Conservation (phyloP, 2,113 vertebrate genomes). For the Catharus bicknelli region DNA sequence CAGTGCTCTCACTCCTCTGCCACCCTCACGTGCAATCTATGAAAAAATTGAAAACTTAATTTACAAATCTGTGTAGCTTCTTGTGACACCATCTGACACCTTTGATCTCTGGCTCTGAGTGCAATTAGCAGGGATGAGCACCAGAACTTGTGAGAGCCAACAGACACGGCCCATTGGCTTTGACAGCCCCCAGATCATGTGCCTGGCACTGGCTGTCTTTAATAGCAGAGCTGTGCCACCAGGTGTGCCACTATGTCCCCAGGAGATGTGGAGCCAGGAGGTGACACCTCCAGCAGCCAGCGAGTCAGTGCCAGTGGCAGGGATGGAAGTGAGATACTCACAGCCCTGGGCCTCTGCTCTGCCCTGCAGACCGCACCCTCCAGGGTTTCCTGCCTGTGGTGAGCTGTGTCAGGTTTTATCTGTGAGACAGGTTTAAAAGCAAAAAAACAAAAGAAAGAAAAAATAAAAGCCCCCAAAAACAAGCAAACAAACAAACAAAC, state of each 20-base stretch:
- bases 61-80: not conserved
- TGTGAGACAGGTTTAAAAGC: not conserved
- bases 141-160: not conserved
- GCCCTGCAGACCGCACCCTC: not conserved
- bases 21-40: not conserved
- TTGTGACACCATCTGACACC: not conserved
- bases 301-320: not conserved
- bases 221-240: not conserved
- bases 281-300: not conserved
- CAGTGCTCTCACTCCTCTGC: not conserved
- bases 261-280: not conserved
- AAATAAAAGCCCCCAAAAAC: not conserved
- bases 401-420: slow-evolving; percentile 11
- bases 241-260: not conserved
- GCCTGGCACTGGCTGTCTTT: not conserved
- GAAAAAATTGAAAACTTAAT: not conserved
- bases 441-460: not conserved
- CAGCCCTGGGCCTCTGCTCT: not conserved
- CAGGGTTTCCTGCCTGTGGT: not conserved
- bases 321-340: not conserved
- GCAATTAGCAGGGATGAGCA: fast-evolving
- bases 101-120: not conserved
- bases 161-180: fast-evolving
- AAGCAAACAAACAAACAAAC: not conserved
- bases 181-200: fast-evolving